A percentile compares a stretch with the other conserved stretches of the same genome.
Evolutionary conservation across 2,113 vertebrate species (phyloP).

Genomic region (Hemichromis elongatus): DNA sequence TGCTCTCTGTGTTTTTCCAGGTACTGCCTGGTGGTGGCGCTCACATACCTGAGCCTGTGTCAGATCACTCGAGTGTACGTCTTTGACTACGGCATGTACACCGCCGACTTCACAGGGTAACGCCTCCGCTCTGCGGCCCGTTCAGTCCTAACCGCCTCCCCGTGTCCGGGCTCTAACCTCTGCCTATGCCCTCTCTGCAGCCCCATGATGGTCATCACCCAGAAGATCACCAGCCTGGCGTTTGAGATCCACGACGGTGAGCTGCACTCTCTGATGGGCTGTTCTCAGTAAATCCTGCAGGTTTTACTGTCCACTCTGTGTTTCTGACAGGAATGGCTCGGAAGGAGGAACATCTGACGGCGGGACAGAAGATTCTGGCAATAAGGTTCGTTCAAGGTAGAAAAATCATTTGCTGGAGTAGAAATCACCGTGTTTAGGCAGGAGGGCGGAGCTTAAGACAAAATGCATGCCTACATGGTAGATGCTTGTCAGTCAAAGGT

Average conservation of each 20-base stretch:
- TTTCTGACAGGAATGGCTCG: conserved; percentile 82
- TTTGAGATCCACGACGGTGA: conserved; percentile 92
- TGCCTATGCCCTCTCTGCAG: conserved; percentile 60
- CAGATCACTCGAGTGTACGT: conserved; percentile 94
- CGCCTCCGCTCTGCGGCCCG: conserved; percentile 21
- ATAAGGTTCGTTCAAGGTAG: conserved; percentile 77
- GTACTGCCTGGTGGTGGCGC: conserved; percentile 88
- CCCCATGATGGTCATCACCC: conserved; percentile 96
- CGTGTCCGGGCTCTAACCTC: background rate
- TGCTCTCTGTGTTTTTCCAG: conserved; percentile 51
- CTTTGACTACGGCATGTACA: conserved; percentile 95
- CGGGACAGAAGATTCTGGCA: conserved; percentile 84
- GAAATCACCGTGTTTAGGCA: background rate
- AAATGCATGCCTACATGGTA: background rate
- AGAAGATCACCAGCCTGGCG: conserved; percentile 95
- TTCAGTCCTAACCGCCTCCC: background rate
- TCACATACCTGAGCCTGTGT: conserved; percentile 93
- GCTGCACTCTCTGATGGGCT: background rate
- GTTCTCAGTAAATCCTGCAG: background rate
- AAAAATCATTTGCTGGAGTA: background rate
- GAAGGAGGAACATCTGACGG: conserved; percentile 86
- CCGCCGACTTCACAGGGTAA: conserved; percentile 93
- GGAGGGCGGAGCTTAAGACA: background rate
- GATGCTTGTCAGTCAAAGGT: background rate
- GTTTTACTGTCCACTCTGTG: background rate